Evolutionary conservation across 2,888 invertebrate genomes (phyloP), one percentile per base, ranked within the genome.

Genomic region (Sminthurinus aureus): DNA sequence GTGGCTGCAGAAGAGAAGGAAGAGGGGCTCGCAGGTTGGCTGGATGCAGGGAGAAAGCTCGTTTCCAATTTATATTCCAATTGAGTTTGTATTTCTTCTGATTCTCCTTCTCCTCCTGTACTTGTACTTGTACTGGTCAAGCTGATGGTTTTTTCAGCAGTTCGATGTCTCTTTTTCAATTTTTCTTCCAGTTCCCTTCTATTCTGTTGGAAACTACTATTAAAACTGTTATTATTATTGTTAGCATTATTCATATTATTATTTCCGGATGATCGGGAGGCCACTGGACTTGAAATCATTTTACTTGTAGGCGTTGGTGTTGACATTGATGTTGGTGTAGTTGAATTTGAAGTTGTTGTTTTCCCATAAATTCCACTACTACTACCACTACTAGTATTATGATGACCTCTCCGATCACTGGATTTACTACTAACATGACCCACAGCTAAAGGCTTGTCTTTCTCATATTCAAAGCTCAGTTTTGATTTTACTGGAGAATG

Each of bases 381-480:
- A 22, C 26, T 24, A 22, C 26, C 8, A 13, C 26, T 24, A 9
- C 26, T 26, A 4, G 20, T 58, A n/a, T 69, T 22, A n/a, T 69
- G 18, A 69, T 69, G 11, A 38, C 67, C 67, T 69, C n/a, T 22
- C 22, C 67, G 67, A 64, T 67, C 22, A 11, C n/a, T n/a, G 8
- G 64, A 15, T 67, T 67, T 38, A 38, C 38, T 38, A 38, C 38
- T 38, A 38, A 38, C 38, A 38, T 38, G 38, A 38, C 38, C 38
- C 38, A 38, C 38, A 38, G 38, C 38, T 6, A 38, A 38, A 38
- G 38, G n/a, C n/a, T 67, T n/a, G 1, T 67, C 67, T 20, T 20
- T 71, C 24, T 71, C 71, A 71, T 24, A 71, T 24, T 71, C 71
- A 71, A 71, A 71, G 71, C 71, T 71, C 71, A 71, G 15, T 71